Evolutionary conservation across 2,113 vertebrate genomes (phyloP).

Genomic region (Helogale parvula): DNA sequence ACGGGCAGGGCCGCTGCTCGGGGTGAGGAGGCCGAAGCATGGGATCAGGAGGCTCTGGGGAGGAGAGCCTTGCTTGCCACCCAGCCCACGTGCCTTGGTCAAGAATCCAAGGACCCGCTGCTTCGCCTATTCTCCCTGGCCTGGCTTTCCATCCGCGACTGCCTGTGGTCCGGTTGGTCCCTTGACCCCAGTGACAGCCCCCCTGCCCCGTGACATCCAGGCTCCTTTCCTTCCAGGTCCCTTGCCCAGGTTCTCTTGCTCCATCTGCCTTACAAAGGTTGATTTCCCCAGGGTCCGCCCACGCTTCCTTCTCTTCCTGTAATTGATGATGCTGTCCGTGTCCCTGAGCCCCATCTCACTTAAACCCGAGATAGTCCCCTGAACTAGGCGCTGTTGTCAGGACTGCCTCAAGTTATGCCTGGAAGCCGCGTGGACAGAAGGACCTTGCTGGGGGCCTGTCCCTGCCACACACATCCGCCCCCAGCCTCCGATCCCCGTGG

Average conservation of each 20-base stretch:
- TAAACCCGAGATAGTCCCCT: neutral
- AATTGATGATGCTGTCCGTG: neutral
- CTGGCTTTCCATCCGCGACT: neutral
- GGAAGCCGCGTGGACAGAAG: neutral
- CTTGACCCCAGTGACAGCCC: neutral
- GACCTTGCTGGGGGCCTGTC: neutral
- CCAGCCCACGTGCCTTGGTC: neutral
- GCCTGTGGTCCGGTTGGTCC: neutral
- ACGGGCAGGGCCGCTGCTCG: slow-evolving; percentile 38
- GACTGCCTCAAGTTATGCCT: too few species aligned
- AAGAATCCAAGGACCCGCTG: neutral
- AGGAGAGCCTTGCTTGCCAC: neutral
- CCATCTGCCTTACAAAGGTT: neutral
- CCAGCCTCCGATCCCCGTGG: neutral
- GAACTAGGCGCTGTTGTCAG: neutral
- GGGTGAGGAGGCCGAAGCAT: neutral
- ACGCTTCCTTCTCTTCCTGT: neutral
- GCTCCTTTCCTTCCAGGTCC: fast-evolving
- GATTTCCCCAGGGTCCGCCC: neutral
- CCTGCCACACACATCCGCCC: neutral
- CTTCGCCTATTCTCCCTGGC: neutral
- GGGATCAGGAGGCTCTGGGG: neutral
- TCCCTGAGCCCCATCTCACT: neutral
- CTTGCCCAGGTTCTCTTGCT: too few species aligned
- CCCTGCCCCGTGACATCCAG: neutral